These are phyloP conservation scores for Chrysina gloriosa DNA, from an alignment of 2,888 invertebrate genomes.

Conservation along the genomic window DNA sequence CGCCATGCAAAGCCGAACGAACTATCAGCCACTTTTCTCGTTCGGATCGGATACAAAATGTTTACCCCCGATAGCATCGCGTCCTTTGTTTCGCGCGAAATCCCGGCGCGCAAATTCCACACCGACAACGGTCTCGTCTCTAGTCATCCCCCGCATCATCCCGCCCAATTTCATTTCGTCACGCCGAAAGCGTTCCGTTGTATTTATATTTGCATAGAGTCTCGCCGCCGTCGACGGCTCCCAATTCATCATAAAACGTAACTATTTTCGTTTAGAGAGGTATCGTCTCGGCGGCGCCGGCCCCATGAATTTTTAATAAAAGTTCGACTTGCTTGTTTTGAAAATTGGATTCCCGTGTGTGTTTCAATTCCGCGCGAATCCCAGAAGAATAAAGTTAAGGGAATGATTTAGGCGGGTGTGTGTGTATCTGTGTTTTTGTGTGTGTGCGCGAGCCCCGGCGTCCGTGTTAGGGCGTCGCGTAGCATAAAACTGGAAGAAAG, in stretches of 20 bases:
- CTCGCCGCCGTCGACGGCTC: neutral
- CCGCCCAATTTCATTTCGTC: neutral
- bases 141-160: neutral
- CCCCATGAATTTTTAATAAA: constrained; percentile 33
- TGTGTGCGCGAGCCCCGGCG: neutral
- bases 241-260: constrained; percentile 32
- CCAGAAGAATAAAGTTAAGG: constrained; percentile 33
- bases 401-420: constrained; percentile 22
- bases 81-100: too few species aligned
- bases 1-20: too few species aligned
- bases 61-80: too few species aligned
- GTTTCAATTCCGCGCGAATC: constrained; percentile 31
- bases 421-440: neutral
- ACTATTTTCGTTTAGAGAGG: constrained; percentile 18
- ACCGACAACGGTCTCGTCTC: neutral
- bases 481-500: constrained; percentile 9
- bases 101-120: too few species aligned
- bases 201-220: neutral
- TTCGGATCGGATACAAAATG: too few species aligned
- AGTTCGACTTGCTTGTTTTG: constrained; percentile 34
- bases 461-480: neutral
- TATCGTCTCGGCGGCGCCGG: neutral
- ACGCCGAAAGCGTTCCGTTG: neutral
- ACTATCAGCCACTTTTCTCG: too few species aligned
- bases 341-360: constrained; percentile 34